These are phyloP conservation scores for Pyrgus malvae DNA, from an alignment of 2,888 invertebrate species.

Conservation along the genomic window DNA sequence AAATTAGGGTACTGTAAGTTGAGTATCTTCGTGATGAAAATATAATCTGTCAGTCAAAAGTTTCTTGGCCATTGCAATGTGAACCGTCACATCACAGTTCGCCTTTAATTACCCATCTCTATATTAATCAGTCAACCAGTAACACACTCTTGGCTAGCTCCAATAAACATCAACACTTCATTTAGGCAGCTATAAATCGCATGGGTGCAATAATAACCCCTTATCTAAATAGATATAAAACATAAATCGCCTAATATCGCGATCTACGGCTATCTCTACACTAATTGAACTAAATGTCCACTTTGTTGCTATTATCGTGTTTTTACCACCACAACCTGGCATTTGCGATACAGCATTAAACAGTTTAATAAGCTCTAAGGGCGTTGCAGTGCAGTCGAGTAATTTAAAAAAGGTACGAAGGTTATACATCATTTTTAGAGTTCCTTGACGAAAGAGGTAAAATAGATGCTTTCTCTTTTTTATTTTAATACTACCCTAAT, in stretches of 20 bases:
- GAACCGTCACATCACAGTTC: not conserved
- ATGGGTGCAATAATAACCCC: slow-evolving; percentile 16
- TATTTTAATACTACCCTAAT: no score
- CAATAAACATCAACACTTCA: slow-evolving; percentile 12
- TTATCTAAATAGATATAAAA: slow-evolving; percentile 23
- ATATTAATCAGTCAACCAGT: slow-evolving; percentile 19
- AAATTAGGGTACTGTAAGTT: no score
- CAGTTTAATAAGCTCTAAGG: slow-evolving; percentile 35
- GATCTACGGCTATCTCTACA: slow-evolving; percentile 25
- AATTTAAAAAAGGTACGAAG: slow-evolving; percentile 34
- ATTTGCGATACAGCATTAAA: slow-evolving; percentile 35
- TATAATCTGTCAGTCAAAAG: no score
- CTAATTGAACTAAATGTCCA: slow-evolving; percentile 36
- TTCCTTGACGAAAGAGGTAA: no score
- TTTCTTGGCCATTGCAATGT: no score
- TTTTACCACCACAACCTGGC: slow-evolving; percentile 33
- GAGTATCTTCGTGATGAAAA: no score
- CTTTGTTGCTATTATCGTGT: slow-evolving; percentile 37
- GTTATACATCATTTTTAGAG: slow-evolving; percentile 30
- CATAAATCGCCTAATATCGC: slow-evolving; percentile 16
- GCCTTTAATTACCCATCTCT: slow-evolving; percentile 16
- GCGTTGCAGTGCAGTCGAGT: slow-evolving; percentile 28
- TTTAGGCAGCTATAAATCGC: slow-evolving; percentile 24
- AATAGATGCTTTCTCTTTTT: no score
- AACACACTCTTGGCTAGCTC: slow-evolving; percentile 18